Percentiles rank a stretch among this genome's conserved stretches.
Conservation (phyloP, 2,888 invertebrate genomes). For the Scotopteryx bipunctaria region DNA sequence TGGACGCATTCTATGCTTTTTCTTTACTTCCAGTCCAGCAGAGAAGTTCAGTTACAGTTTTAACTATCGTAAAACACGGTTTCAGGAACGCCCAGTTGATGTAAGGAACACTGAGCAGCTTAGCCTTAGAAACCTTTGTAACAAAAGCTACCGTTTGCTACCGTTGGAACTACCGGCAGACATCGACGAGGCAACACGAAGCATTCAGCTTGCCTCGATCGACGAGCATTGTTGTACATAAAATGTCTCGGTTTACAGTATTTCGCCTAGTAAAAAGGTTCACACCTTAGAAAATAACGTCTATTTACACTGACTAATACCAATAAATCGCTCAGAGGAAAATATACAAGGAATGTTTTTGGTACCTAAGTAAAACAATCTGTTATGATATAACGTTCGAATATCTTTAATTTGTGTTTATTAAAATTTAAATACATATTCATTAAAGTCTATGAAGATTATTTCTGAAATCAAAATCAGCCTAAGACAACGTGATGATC, state of each 20-base stretch:
- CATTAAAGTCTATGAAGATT: not conserved
- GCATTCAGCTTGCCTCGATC: slow-evolving; percentile 54
- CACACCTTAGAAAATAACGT: not conserved
- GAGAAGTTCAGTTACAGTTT: no score
- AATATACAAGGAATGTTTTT: no score
- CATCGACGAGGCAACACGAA: slow-evolving; percentile 56
- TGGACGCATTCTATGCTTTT: no score
- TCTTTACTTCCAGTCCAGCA: no score
- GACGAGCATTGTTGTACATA: slow-evolving; percentile 69
- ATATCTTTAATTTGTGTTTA: no score
- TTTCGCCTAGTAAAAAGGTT: not conserved
- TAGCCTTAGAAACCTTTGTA: no score
- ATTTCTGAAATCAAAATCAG: not conserved
- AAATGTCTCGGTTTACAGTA: slow-evolving; percentile 18
- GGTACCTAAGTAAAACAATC: no score
- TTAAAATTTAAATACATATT: no score
- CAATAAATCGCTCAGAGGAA: no score
- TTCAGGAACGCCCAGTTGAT: no score
- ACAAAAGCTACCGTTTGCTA: slow-evolving; percentile 29
- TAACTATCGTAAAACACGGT: no score
- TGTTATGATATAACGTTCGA: not conserved
- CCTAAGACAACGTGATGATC: not conserved
- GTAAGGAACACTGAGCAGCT: no score
- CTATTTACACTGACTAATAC: not conserved
- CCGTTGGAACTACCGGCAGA: slow-evolving; percentile 44